Evolutionary conservation across 2,113 vertebrate genomes (phyloP).

Genomic region (Tapirus terrestris): DNA sequence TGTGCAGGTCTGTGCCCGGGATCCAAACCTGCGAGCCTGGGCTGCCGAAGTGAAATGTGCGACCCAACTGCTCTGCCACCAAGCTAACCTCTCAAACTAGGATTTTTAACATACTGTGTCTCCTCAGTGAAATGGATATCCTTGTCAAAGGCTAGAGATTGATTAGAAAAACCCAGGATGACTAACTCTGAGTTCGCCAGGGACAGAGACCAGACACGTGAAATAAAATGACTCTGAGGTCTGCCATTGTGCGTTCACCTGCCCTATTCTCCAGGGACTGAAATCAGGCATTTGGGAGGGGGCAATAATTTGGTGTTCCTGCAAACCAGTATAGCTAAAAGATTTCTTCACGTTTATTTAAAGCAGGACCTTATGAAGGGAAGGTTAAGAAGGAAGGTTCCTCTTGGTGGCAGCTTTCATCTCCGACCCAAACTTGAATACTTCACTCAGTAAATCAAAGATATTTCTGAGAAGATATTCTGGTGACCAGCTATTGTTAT

Average conservation of each 20-base stretch:
- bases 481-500: not conserved
- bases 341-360: slow-evolving; percentile 2
- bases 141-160: not conserved
- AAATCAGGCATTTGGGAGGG: not conserved
- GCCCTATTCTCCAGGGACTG: not conserved
- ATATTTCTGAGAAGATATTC: not conserved
- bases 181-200: not conserved
- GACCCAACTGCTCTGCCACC: too few relatives aligned
- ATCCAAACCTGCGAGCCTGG: too few relatives aligned
- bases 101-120: not conserved
- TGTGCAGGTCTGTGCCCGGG: too few relatives aligned
- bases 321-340: not conserved
- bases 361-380: not conserved
- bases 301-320: not conserved
- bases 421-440: not conserved
- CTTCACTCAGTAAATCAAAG: not conserved
- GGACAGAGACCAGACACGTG: not conserved
- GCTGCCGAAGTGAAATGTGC: too few relatives aligned
- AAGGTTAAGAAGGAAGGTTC: not conserved
- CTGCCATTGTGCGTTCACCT: not conserved
- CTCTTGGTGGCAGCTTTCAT: not conserved
- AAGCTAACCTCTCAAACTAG: too few relatives aligned
- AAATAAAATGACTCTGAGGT: not conserved
- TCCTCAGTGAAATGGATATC: not conserved
- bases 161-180: not conserved